Base-by-base conservation (phyloP, 2,888 invertebrate species). In the Xestia xanthographa region DNA sequence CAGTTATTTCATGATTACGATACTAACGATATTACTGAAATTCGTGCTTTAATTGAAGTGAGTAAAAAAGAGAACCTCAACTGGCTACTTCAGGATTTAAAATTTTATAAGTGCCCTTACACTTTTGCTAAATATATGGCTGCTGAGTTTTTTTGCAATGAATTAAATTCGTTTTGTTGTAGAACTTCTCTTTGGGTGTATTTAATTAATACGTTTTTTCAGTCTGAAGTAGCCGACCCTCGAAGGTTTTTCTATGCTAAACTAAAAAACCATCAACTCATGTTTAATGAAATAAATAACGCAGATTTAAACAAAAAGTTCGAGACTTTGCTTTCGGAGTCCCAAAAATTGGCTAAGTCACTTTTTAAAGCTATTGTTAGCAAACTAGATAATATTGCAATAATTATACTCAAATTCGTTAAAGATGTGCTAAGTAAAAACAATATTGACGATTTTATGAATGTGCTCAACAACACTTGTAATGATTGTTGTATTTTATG, bases 361-460 rank as follows among this genome's bases (percentile, higher is more conserved):
- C 60, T 60, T 60, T 20, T 11, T 20, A 60, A 34, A 60, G 60
- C 60, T 20, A 60, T 60, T 60, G 34, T 1, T 11, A 60, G 20
- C 34, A 60, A 60, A 34, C 20, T 60, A 60, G 29, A 60, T 34
- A 60, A 60, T 34, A 63, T 48, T 48, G 67, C 77, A 22, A 22
- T 66, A 34, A 58, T 80, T 75, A 20, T 81, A 38, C 53, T 82
- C 12, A 63, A 69, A 68, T 75, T 65, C 38, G n/a, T 70, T 29
- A 70, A 70, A 50, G 2, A 17, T 9, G 50, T 75, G 3, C 14
- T 76, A 22, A 53, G 12, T 70, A n/a, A 29, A n/a, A 34, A 17
- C 62, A 75, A 77, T 29, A 34, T 75, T 5, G 20, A 70, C 12
- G 26, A 70, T 50, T 78, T 78, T 12, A 76, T 78, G 26, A 5